phyloP scores from a whole-genome alignment of 2,113 vertebrate genomes.

The Xiphias gladius region DNA sequence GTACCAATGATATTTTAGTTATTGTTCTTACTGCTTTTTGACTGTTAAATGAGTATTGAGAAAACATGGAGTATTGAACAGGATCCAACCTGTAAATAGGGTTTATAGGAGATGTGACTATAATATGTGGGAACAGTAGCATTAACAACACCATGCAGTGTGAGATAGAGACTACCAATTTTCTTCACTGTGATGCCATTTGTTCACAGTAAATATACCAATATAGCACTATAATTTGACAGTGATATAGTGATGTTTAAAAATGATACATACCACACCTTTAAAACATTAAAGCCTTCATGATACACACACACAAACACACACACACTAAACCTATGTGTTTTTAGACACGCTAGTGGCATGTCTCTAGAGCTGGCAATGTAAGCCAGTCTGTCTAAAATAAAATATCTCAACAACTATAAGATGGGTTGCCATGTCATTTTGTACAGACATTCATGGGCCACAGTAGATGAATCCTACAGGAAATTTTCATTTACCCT shows the following conservation, averaged over 20 bases:
- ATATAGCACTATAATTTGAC: slow-evolving; percentile 43
- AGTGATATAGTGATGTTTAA: slow-evolving; percentile 52
- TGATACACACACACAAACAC: neutral
- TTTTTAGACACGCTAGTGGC: neutral
- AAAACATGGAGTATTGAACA: neutral
- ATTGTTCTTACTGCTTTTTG: neutral
- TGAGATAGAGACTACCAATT: slow-evolving; percentile 32
- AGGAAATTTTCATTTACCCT: neutral
- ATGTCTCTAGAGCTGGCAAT: neutral
- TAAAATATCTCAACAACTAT: neutral
- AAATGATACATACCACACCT: slow-evolving; percentile 53
- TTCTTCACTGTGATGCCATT: slow-evolving; percentile 19
- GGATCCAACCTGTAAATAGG: slow-evolving; percentile 18
- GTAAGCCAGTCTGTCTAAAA: neutral
- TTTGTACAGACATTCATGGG: neutral
- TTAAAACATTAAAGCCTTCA: slow-evolving; percentile 11
- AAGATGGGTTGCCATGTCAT: neutral
- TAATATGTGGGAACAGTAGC: slow-evolving; percentile 35
- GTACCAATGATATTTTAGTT: neutral
- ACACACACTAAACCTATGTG: neutral
- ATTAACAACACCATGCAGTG: slow-evolving; percentile 11
- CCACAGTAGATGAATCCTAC: neutral
- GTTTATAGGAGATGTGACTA: slow-evolving; percentile 34
- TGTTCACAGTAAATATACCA: slow-evolving; percentile 33
- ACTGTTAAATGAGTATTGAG: neutral